phyloP scores from a whole-genome alignment of 2,797 vertebrate species.

The Mionectes olivaceus region DNA sequence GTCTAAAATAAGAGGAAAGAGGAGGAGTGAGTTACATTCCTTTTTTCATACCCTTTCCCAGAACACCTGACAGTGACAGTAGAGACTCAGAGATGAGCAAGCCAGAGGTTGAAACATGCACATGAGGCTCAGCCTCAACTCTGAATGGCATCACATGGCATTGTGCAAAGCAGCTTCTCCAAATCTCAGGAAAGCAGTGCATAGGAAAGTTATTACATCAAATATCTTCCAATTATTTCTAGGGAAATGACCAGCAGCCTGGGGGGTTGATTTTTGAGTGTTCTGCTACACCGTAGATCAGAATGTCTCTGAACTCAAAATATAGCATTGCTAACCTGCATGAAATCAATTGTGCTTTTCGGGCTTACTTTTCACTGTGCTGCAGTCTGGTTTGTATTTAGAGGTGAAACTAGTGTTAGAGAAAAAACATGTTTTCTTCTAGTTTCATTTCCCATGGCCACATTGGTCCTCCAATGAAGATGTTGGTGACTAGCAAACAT shows the following conservation, averaged over 20 bases:
- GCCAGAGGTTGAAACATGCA: neutral
- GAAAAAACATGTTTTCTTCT: neutral
- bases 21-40: neutral
- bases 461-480: neutral
- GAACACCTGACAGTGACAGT: neutral
- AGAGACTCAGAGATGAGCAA: neutral
- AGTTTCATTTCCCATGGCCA: neutral
- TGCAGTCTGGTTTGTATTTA: neutral
- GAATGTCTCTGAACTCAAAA: neutral
- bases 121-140: neutral
- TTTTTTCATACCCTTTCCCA: neutral
- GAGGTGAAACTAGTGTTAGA: neutral
- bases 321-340: neutral
- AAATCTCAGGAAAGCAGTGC: neutral
- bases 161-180: neutral
- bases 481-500: neutral
- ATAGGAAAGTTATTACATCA: neutral
- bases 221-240: neutral
- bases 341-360: neutral
- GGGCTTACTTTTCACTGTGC: neutral
- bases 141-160: neutral
- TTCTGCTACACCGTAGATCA: neutral
- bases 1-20: neutral
- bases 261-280: neutral
- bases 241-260: neutral